These are phyloP conservation scores for Hippopotamyrus pictus DNA, from an alignment of 2,797 vertebrate species.

Conservation along the genomic window DNA sequence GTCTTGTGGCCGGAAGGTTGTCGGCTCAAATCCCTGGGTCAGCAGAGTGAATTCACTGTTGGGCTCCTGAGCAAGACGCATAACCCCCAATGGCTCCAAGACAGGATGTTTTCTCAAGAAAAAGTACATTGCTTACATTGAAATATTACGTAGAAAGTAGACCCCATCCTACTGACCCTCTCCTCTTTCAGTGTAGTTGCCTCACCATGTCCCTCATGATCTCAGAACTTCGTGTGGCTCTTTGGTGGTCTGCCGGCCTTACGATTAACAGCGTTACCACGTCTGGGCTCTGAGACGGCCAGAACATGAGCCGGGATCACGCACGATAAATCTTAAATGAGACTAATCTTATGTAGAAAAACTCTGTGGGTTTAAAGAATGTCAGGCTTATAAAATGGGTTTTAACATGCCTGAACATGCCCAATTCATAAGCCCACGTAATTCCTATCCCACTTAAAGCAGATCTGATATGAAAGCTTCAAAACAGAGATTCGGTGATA, in stretches of 20 bases:
- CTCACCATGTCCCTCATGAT: not conserved
- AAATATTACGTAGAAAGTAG: not conserved
- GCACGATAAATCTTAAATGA: not conserved
- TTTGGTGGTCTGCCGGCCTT: not conserved
- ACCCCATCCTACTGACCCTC: not conserved
- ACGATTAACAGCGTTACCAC: not conserved
- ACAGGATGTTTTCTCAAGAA: not conserved
- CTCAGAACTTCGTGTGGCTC: not conserved
- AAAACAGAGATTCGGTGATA: constrained; percentile 3
- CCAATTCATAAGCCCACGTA: not conserved
- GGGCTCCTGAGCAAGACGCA: not conserved
- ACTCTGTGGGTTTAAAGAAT: constrained; percentile 5
- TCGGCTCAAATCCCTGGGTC: not conserved
- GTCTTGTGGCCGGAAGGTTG: not conserved
- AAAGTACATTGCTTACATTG: not conserved
- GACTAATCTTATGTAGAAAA: not conserved
- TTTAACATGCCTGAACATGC: not conserved
- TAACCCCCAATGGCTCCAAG: not conserved
- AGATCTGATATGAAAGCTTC: constrained; percentile 2
- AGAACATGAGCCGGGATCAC: not conserved
- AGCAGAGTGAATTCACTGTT: not conserved
- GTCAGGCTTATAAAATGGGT: not conserved
- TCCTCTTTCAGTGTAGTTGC: not conserved
- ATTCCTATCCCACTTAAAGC: not conserved
- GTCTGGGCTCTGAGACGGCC: not conserved